Evolutionary conservation across 2,797 vertebrate species (phyloP).

Genomic region (Melanotaenia nigrans): DNA sequence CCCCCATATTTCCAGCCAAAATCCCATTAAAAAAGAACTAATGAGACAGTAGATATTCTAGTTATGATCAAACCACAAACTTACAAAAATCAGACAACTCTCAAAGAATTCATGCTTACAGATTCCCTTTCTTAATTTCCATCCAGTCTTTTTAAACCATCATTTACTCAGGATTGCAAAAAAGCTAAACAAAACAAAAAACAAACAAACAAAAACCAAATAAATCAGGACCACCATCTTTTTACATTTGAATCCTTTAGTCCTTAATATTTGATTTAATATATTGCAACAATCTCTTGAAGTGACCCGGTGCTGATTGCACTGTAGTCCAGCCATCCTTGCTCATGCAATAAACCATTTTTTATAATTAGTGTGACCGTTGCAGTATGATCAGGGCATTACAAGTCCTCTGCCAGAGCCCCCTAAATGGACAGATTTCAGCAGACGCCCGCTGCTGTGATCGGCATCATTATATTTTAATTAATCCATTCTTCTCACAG

Average conservation of each 20-base stretch:
- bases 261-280: constrained; percentile 65
- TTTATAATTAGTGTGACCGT: constrained; percentile 77
- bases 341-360: constrained; percentile 74
- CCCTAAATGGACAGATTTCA: constrained; percentile 78
- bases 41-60: too few species aligned
- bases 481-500: constrained; percentile 82
- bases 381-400: constrained; percentile 77
- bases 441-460: constrained; percentile 75
- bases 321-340: constrained; percentile 56
- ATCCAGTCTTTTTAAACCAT: background rate
- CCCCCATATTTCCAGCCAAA: too few species aligned
- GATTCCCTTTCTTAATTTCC: background rate
- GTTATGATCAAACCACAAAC: too few species aligned
- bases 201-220: background rate
- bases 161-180: background rate
- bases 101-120: too few species aligned
- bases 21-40: too few species aligned
- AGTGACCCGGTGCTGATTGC: constrained; percentile 66
- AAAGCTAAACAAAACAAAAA: background rate
- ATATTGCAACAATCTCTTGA: constrained; percentile 63
- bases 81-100: too few species aligned
- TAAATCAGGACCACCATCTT: constrained; percentile 36
- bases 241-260: constrained; percentile 53
- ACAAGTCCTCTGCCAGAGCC: constrained; percentile 73
- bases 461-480: constrained; percentile 83